phyloP scores from a whole-genome alignment of 2,113 vertebrate species.

The Emydocephalus ijimae region DNA sequence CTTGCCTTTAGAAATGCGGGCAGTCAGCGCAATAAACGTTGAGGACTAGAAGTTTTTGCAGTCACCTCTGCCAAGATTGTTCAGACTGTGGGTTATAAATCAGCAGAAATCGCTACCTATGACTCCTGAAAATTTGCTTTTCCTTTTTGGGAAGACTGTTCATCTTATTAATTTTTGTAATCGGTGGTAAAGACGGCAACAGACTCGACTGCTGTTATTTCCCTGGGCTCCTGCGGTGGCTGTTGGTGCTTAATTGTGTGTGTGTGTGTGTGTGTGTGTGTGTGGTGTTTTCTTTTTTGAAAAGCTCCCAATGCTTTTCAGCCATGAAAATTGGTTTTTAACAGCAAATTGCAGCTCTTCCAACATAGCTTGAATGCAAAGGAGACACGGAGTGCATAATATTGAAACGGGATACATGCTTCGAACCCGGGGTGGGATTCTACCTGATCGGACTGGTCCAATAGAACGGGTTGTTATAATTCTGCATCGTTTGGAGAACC shows the following conservation, averaged over 20 bases:
- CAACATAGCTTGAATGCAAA: neutral
- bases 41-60: neutral
- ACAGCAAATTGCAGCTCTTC: slow-evolving; percentile 6
- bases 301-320: slow-evolving; percentile 45
- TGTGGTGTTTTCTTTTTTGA: slow-evolving; percentile 11
- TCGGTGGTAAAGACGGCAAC: neutral
- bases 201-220: neutral
- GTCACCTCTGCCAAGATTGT: neutral
- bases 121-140: neutral
- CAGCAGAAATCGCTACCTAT: neutral
- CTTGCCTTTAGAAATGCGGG: neutral
- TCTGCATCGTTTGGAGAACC: too few relatives aligned
- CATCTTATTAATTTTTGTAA: neutral
- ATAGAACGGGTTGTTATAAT: too few relatives aligned
- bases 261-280: too few relatives aligned
- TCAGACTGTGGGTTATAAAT: neutral
- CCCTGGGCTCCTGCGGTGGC: neutral
- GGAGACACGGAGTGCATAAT: neutral
- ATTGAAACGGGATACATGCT: neutral
- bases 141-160: neutral
- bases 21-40: too few relatives aligned
- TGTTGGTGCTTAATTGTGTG: neutral
- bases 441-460: too few relatives aligned
- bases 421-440: too few relatives aligned
- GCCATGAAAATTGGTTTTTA: slow-evolving; percentile 30